Conservation (phyloP, 2,113 vertebrate species). For the Argyrosomus japonicus region DNA sequence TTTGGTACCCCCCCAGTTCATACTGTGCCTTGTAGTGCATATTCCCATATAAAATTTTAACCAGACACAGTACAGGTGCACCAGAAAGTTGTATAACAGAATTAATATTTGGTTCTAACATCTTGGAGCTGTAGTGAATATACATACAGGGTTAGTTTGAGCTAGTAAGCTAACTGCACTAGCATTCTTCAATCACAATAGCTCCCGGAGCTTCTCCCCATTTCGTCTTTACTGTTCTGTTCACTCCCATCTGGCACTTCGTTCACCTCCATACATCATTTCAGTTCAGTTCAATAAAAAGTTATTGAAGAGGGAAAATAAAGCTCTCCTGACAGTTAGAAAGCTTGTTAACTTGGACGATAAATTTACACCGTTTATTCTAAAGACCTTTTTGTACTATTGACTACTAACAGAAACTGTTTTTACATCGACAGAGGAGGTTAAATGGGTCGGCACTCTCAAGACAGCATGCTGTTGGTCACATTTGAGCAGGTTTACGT, state of each 20-base stretch:
- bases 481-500: neutral
- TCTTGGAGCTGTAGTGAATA: neutral
- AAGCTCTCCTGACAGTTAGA: neutral
- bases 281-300: slow-evolving; percentile 2
- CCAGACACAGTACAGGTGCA: too few species aligned
- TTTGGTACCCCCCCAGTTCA: neutral
- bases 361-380: neutral
- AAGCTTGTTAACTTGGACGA: neutral
- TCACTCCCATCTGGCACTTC: neutral
- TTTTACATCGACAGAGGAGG: neutral
- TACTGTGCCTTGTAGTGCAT: neutral
- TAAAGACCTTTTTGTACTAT: neutral
- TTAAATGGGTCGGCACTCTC: neutral
- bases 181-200: neutral
- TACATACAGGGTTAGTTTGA: too few species aligned
- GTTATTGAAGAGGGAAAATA: neutral
- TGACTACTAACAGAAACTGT: neutral
- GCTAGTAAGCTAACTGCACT: neutral
- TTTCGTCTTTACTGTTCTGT: neutral
- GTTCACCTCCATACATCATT: neutral
- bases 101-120: neutral
- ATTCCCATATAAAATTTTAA: neutral
- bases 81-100: too few species aligned
- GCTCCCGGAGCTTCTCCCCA: neutral
- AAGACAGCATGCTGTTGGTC: neutral